A percentile compares a stretch with the other conserved stretches of the same genome.
Conservation (phyloP, 1,140 invertebrate genomes). For the Drosophila obscura region DNA sequence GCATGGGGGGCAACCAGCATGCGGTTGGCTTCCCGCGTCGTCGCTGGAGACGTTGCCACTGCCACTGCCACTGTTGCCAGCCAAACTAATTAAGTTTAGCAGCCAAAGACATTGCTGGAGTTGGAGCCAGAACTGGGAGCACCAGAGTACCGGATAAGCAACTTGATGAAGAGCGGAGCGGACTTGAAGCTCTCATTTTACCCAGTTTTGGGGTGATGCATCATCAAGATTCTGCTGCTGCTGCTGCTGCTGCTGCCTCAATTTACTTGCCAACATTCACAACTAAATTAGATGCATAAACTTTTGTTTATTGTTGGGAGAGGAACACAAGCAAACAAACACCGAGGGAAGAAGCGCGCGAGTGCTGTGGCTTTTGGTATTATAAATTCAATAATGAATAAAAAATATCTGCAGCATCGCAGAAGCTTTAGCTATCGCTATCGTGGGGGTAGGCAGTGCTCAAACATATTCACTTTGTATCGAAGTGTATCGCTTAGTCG, state of each 20-base stretch:
- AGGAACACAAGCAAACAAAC: conserved; percentile 14
- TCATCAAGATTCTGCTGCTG: conserved; percentile 18
- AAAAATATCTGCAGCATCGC: neutral
- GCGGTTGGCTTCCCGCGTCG: conserved; percentile 38
- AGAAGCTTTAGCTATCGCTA: no score
- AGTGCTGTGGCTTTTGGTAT: neutral
- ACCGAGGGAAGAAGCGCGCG: neutral
- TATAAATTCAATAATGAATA: neutral
- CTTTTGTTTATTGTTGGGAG: conserved; percentile 62
- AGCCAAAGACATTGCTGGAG: conserved; percentile 51
- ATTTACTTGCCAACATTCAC: conserved; percentile 57
- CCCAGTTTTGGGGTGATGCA: conserved; percentile 43
- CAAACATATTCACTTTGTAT: no score
- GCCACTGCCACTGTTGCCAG: conserved; percentile 32
- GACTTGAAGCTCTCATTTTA: conserved; percentile 23
- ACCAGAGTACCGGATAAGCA: neutral
- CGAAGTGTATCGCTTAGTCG: no score
- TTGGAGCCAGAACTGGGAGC: neutral
- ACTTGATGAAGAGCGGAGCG: neutral
- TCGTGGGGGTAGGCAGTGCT: no score
- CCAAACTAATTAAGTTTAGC: conserved; percentile 71
- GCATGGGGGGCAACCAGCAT: conserved; percentile 20
- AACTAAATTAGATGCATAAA: conserved; percentile 67
- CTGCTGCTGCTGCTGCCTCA: conserved; percentile 18
- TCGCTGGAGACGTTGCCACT: conserved; percentile 2